Conservation (phyloP, 1,140 invertebrate species). For the Rhagoletis zephyria region DNA sequence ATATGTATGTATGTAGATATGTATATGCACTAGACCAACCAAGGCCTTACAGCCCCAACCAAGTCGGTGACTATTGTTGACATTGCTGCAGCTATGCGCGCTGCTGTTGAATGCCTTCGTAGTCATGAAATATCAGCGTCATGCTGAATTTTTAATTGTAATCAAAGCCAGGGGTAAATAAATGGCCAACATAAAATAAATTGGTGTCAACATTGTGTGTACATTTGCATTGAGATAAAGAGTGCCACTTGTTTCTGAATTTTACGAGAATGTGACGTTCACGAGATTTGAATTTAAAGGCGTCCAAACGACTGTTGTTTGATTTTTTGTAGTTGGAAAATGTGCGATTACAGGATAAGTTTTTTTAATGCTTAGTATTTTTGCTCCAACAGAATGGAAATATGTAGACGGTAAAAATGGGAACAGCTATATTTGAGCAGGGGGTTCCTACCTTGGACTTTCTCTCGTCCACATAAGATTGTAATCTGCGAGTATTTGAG, state of each 20-base stretch:
- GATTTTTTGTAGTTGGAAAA: background rate
- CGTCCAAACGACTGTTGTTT: background rate
- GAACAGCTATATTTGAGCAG: too few species aligned
- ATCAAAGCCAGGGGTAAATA: slow-evolving; percentile 21
- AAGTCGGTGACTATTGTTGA: background rate
- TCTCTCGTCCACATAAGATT: too few species aligned
- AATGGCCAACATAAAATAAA: slow-evolving; percentile 47
- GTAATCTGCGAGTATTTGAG: too few species aligned
- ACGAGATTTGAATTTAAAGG: slow-evolving; percentile 27
- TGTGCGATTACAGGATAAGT: background rate
- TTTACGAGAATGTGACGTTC: slow-evolving; percentile 21
- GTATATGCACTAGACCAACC: background rate
- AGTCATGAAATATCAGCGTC: background rate
- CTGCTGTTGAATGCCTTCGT: background rate
- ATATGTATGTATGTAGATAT: background rate
- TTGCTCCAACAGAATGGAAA: background rate
- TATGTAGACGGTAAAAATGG: too few species aligned
- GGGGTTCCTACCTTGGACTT: too few species aligned
- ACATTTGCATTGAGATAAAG: slow-evolving; percentile 45
- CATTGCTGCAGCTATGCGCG: background rate
- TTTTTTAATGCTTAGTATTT: background rate
- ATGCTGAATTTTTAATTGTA: slow-evolving; percentile 36
- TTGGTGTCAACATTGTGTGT: slow-evolving; percentile 37
- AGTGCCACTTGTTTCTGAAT: slow-evolving; percentile 44
- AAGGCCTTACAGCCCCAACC: background rate